These are phyloP conservation scores for Ctenosaura bakeri DNA, from an alignment of 2,797 vertebrate genomes.

Conservation along the genomic window DNA sequence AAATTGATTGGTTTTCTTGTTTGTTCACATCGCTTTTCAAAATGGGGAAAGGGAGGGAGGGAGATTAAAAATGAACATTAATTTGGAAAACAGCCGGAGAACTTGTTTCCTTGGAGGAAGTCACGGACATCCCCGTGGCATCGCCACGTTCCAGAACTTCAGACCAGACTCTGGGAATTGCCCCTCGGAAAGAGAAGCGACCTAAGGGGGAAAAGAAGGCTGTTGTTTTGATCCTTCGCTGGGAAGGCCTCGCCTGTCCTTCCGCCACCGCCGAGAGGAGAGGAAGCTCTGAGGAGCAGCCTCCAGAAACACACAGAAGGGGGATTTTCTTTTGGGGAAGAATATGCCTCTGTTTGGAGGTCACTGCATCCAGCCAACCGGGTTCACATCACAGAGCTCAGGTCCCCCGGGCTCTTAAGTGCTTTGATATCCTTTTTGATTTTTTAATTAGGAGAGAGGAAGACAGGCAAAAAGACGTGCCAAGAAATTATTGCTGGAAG, in stretches of 20 bases:
- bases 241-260: neutral
- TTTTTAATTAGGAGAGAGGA: neutral
- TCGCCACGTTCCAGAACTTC: neutral
- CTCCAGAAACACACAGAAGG: neutral
- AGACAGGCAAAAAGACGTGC: neutral
- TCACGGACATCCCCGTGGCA: neutral
- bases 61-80: conserved; percentile 17
- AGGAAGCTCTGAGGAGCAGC: neutral
- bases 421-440: neutral
- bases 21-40: neutral
- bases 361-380: neutral
- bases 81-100: conserved; percentile 14
- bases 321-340: neutral
- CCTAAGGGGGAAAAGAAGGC: no score
- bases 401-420: no score
- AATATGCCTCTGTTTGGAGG: neutral
- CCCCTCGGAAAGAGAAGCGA: neutral
- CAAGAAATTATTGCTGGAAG: neutral
- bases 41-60: neutral
- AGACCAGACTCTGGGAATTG: neutral
- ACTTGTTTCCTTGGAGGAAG: neutral
- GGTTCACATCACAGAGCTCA: no score
- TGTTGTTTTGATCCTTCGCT: no score
- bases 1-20: neutral
- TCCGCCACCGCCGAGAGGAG: neutral